Evolutionary conservation across 2,888 invertebrate species (phyloP).

Genomic region (Latheticus oryzae): DNA sequence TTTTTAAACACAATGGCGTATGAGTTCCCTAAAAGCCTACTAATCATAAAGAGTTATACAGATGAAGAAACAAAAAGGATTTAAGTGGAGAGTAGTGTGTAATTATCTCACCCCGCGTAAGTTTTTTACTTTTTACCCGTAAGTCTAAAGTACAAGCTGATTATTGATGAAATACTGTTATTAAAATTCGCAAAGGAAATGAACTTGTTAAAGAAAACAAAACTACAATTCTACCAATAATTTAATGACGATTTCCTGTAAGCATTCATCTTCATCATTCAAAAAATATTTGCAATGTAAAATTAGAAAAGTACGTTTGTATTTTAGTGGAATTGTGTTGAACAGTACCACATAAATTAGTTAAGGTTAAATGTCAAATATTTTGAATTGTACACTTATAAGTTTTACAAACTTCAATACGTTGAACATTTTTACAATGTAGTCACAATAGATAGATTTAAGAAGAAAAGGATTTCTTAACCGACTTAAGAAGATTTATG

Average conservation of each 20-base stretch:
- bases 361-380: slow-evolving; percentile 35
- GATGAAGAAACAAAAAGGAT: slow-evolving; percentile 21
- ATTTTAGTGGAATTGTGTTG: slow-evolving; percentile 30
- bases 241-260: slow-evolving; percentile 25
- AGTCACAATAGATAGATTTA: slow-evolving; percentile 14
- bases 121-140: slow-evolving; percentile 16
- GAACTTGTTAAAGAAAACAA: slow-evolving; percentile 18
- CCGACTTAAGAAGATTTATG: slow-evolving; percentile 30
- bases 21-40: slow-evolving; percentile 5
- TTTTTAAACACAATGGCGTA: slow-evolving; percentile 7
- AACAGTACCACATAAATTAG: slow-evolving; percentile 38
- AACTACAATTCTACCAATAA: slow-evolving; percentile 26
- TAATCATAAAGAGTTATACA: slow-evolving; percentile 10
- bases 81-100: slow-evolving; percentile 24
- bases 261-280: slow-evolving; percentile 3
- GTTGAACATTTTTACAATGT: slow-evolving; percentile 20
- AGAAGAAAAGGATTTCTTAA: slow-evolving; percentile 5
- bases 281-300: slow-evolving; percentile 3
- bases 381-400: slow-evolving; percentile 37
- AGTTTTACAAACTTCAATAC: slow-evolving; percentile 32
- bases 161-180: slow-evolving; percentile 36
- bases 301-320: slow-evolving; percentile 20
- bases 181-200: slow-evolving; percentile 27
- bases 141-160: slow-evolving; percentile 28
- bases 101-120: slow-evolving; percentile 31